phyloP scores from a whole-genome alignment of 2,797 vertebrate species.

The Spheniscus humboldti region DNA sequence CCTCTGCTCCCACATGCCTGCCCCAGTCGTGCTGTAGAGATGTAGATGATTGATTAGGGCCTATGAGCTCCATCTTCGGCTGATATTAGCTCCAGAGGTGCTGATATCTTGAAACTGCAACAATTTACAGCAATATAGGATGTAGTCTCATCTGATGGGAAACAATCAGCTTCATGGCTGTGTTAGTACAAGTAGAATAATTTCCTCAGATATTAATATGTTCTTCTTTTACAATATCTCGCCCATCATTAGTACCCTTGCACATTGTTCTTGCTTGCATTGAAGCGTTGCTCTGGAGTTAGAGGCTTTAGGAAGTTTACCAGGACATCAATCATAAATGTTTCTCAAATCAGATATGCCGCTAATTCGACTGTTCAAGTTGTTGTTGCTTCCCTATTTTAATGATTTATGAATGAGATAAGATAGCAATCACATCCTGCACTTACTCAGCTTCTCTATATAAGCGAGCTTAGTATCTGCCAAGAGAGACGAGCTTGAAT shows the following conservation, averaged over 20 bases:
- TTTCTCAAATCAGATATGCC: neutral
- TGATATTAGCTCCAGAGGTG: neutral
- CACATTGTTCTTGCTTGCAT: neutral
- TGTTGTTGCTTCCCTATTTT: neutral
- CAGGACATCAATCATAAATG: neutral
- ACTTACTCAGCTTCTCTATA: neutral
- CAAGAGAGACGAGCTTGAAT: neutral
- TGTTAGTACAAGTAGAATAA: neutral
- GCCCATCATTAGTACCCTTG: neutral
- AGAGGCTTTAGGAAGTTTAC: neutral
- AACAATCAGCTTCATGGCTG: neutral
- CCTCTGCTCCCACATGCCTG: neutral
- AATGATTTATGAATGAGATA: conserved; percentile 30
- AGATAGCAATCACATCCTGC: conserved; percentile 26
- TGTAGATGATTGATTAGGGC: fast-evolving
- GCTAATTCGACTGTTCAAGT: neutral
- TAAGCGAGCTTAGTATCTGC: neutral
- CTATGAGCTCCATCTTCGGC: neutral
- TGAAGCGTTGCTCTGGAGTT: neutral
- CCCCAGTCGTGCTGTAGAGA: neutral
- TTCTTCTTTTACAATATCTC: neutral
- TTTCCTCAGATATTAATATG: neutral
- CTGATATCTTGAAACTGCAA: neutral
- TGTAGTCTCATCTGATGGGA: neutral
- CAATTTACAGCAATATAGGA: neutral